Evolutionary conservation across 1,140 invertebrate species (phyloP).

Genomic region (Diuraphis noxia): DNA sequence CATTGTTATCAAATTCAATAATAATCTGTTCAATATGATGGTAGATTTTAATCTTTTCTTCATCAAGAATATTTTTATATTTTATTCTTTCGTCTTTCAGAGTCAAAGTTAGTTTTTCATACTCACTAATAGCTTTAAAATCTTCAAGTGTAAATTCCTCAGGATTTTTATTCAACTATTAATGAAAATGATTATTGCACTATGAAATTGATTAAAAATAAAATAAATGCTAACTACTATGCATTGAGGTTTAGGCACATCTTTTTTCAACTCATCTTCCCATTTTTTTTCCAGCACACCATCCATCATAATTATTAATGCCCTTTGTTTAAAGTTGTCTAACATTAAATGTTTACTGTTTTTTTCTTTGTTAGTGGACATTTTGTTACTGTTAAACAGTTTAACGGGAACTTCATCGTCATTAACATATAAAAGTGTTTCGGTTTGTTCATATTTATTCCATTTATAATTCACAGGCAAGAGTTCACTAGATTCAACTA

Average conservation of each 20-base stretch:
- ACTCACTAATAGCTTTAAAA: background rate
- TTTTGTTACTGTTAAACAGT: constrained; percentile 65
- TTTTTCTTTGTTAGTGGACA: constrained; percentile 63
- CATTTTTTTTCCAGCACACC: constrained; percentile 71
- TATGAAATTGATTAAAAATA: background rate
- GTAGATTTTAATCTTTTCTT: background rate
- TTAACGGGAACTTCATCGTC: constrained; percentile 62
- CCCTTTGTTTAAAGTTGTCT: constrained; percentile 69
- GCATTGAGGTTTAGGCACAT: constrained; percentile 69
- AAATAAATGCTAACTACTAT: constrained; percentile 62
- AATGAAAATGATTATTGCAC: constrained; percentile 57
- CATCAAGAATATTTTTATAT: constrained; percentile 21
- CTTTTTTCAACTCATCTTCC: constrained; percentile 74
- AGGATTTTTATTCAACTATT: constrained; percentile 46
- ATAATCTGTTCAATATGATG: constrained; percentile 56
- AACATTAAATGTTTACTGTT: constrained; percentile 62
- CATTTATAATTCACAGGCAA: constrained; percentile 59
- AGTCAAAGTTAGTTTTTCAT: background rate
- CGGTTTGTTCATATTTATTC: constrained; percentile 60
- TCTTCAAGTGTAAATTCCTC: constrained; percentile 17
- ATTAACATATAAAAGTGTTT: constrained; percentile 60
- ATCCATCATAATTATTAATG: constrained; percentile 75
- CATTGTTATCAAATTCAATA: constrained; percentile 66
- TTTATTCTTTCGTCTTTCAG: background rate
- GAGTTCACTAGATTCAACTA: constrained; percentile 58